Evolutionary conservation across 2,888 invertebrate species (phyloP).

Genomic region (Xylota segnis): DNA sequence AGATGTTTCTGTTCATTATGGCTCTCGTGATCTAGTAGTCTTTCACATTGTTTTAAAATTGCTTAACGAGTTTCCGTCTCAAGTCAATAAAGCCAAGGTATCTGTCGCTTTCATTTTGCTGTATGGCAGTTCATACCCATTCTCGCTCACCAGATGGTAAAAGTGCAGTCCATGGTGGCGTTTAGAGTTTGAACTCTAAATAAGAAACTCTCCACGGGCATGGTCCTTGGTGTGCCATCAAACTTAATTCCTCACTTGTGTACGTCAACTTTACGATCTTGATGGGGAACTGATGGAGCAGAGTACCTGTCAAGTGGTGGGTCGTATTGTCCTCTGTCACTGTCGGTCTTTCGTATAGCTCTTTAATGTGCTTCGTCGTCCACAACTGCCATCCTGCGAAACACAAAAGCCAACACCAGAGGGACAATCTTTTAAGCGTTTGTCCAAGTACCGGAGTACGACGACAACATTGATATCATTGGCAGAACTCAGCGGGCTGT

Average conservation of each 20-base stretch:
- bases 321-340: no score
- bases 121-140: background rate
- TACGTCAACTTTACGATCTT: no score
- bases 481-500: no score
- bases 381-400: no score
- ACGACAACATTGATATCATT: no score
- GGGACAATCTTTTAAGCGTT: no score
- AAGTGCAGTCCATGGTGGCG: background rate
- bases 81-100: background rate
- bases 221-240: background rate
- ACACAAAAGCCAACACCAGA: no score
- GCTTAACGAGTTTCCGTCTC: background rate
- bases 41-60: background rate
- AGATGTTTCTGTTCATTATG: background rate
- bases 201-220: background rate
- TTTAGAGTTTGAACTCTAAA: background rate
- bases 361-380: no score
- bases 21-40: background rate
- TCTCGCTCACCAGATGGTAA: background rate
- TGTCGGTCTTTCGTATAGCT: no score
- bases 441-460: no score
- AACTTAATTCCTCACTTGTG: background rate
- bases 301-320: no score
- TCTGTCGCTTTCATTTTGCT: background rate
- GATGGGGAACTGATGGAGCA: no score